Conservation (phyloP, 1,140 invertebrate species). For the Polypedilum vanderplanki region DNA sequence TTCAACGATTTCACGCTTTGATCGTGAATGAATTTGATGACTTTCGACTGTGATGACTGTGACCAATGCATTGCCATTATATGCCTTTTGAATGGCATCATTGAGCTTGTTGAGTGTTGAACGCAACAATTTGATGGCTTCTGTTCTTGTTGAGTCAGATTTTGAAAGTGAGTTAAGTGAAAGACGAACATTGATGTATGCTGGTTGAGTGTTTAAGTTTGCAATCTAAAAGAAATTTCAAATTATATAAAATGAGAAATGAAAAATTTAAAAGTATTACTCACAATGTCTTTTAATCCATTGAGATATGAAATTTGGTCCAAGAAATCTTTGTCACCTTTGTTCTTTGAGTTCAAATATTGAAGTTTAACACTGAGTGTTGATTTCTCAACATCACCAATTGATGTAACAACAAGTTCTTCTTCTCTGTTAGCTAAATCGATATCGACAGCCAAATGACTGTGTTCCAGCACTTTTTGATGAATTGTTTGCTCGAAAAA, state of each 20-base stretch:
- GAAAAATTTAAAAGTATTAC: slow-evolving; percentile 49
- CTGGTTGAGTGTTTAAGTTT: slow-evolving; percentile 37
- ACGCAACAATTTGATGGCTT: slow-evolving; percentile 59
- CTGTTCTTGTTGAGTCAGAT: slow-evolving; percentile 56
- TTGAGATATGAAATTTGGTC: slow-evolving; percentile 34
- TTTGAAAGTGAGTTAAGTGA: slow-evolving; percentile 47
- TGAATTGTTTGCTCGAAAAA: slow-evolving; percentile 35
- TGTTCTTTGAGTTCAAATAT: background rate
- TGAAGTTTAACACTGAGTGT: slow-evolving; percentile 29
- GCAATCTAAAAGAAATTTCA: slow-evolving; percentile 47
- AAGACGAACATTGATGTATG: slow-evolving; percentile 36
- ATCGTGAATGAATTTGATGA: slow-evolving; percentile 47
- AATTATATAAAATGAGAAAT: slow-evolving; percentile 40
- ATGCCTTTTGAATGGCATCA: slow-evolving; percentile 55
- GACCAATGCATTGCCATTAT: slow-evolving; percentile 60
- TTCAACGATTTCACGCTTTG: background rate
- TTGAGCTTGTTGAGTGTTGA: slow-evolving; percentile 51
- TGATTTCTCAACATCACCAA: slow-evolving; percentile 13
- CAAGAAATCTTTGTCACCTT: background rate
- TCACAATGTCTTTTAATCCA: slow-evolving; percentile 43
- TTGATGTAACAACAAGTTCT: slow-evolving; percentile 47
- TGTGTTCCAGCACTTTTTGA: slow-evolving; percentile 37
- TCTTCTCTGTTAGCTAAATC: slow-evolving; percentile 56
- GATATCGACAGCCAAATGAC: slow-evolving; percentile 48
- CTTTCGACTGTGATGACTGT: slow-evolving; percentile 57